Evolutionary conservation across 2,888 invertebrate species (phyloP).

Genomic region (Steromphala cineraria): DNA sequence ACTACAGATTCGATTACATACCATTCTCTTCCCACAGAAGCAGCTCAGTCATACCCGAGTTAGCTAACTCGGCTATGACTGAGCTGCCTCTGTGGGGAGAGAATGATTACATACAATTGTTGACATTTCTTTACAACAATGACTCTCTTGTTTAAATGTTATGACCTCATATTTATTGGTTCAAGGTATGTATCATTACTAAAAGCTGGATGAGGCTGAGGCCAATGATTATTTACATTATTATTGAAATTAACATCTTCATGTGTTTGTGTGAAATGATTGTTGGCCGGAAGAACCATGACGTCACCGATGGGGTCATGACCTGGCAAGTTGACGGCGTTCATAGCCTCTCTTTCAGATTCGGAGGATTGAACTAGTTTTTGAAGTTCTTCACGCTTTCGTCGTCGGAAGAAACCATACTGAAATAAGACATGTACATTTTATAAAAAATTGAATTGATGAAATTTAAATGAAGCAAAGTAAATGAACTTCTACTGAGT

Average conservation of each 20-base stretch:
- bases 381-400: slow-evolving; percentile 51
- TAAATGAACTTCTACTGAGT: too few species aligned
- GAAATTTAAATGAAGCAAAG: too few species aligned
- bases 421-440: slow-evolving; percentile 35
- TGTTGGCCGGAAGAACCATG: slow-evolving; percentile 29
- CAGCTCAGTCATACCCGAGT: too few species aligned
- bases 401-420: slow-evolving; percentile 63
- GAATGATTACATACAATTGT: too few species aligned
- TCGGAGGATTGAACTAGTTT: slow-evolving; percentile 34
- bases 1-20: too few species aligned
- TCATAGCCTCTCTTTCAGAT: slow-evolving; percentile 30
- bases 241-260: slow-evolving; percentile 23
- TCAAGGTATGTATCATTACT: slow-evolving; percentile 25
- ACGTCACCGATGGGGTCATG: slow-evolving; percentile 23
- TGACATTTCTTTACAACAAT: too few species aligned
- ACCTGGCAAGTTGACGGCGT: slow-evolving; percentile 29
- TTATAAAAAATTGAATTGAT: background rate
- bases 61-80: too few species aligned
- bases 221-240: slow-evolving; percentile 16
- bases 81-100: too few species aligned
- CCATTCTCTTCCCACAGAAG: too few species aligned
- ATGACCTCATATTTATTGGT: slow-evolving; percentile 21
- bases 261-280: slow-evolving; percentile 14
- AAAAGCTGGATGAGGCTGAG: slow-evolving; percentile 14
- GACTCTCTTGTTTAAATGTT: background rate